Evolutionary conservation across 2,888 invertebrate genomes (phyloP).

Genomic region (Xestobium rufovillosum): DNA sequence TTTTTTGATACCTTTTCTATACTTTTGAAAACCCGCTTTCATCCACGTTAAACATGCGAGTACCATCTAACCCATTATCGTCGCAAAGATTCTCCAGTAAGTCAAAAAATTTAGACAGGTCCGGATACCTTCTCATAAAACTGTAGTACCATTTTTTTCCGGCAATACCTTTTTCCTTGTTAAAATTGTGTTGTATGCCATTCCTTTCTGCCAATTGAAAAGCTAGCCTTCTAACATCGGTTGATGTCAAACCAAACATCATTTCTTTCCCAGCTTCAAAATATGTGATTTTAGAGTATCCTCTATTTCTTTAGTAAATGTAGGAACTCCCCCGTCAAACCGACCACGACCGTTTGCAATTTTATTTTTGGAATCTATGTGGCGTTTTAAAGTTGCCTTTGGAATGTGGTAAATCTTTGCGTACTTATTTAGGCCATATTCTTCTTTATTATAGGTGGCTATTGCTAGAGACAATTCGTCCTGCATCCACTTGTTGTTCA

Average conservation of each 20-base stretch:
- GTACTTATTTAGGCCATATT: slow-evolving; percentile 1
- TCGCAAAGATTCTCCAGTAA: not conserved
- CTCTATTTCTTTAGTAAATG: slow-evolving; percentile 1
- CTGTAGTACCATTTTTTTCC: not conserved
- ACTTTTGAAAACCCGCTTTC: not conserved
- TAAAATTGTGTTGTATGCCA: not conserved
- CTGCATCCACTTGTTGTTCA: too few relatives aligned
- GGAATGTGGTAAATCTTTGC: not conserved
- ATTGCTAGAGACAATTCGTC: too few relatives aligned
- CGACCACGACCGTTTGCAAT: not conserved
- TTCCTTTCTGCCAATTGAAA: not conserved
- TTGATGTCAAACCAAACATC: not conserved
- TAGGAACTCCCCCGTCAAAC: not conserved
- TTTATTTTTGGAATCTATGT: not conserved
- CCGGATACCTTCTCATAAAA: slow-evolving; percentile 3
- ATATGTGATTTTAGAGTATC: not conserved
- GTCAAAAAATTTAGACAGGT: not conserved
- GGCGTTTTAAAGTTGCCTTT: slow-evolving; percentile 1
- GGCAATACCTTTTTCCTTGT: not conserved
- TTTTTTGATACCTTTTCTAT: not conserved
- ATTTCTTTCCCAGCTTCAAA: not conserved
- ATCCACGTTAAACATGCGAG: not conserved
- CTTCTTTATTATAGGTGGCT: not conserved
- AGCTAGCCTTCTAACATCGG: not conserved
- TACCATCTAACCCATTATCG: not conserved